These are phyloP conservation scores for Nymphalis urticae DNA, from an alignment of 2,888 invertebrate species.

Conservation along the genomic window DNA sequence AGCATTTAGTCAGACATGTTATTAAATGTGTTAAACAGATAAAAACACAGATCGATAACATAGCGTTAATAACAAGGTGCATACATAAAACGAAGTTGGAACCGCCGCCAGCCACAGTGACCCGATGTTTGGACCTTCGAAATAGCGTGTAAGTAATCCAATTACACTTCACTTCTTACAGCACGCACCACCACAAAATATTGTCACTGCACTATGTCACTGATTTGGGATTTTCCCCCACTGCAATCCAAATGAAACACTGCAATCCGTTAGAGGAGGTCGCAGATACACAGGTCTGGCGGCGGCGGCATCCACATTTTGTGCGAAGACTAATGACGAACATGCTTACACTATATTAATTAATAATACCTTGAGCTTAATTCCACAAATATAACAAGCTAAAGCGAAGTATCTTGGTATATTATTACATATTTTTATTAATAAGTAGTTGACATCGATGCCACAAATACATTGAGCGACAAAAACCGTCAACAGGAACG, in stretches of 20 bases:
- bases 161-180: slow-evolving; percentile 64
- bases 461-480: slow-evolving; percentile 42
- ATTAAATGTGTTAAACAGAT: slow-evolving; percentile 38
- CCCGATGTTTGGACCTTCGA: slow-evolving; percentile 33
- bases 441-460: slow-evolving; percentile 33
- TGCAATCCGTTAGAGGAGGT: slow-evolving; percentile 71
- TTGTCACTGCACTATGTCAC: slow-evolving; percentile 68
- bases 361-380: slow-evolving; percentile 40
- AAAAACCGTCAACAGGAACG: slow-evolving; percentile 46
- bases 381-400: slow-evolving; percentile 49
- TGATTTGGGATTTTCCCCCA: slow-evolving; percentile 62
- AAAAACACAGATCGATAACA: slow-evolving; percentile 36
- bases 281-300: slow-evolving; percentile 56
- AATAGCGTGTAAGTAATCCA: slow-evolving; percentile 32
- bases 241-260: slow-evolving; percentile 78
- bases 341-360: slow-evolving; percentile 49
- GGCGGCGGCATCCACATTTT: slow-evolving; percentile 70
- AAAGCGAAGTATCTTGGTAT: slow-evolving; percentile 42
- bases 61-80: slow-evolving; percentile 58
- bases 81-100: slow-evolving; percentile 52
- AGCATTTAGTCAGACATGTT: slow-evolving; percentile 35
- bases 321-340: slow-evolving; percentile 56
- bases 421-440: slow-evolving; percentile 34
- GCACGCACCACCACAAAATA: slow-evolving; percentile 66
- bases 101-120: slow-evolving; percentile 76